These are phyloP conservation scores for Leptarthrus brevirostris DNA, from an alignment of 2,888 invertebrate species.

Conservation along the genomic window DNA sequence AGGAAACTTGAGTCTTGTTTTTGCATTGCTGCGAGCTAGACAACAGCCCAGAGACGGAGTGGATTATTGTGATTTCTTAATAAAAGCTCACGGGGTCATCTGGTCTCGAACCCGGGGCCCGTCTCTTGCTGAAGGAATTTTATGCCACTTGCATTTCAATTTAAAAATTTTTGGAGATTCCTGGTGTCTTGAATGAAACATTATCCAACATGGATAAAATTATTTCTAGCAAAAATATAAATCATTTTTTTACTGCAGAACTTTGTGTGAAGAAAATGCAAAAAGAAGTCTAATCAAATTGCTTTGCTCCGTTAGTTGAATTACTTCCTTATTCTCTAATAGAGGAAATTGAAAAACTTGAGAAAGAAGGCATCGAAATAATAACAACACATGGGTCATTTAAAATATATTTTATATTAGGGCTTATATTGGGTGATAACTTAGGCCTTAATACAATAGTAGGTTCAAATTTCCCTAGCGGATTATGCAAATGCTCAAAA, in stretches of 20 bases:
- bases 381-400: not conserved
- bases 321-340: not conserved
- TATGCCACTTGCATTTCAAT: not conserved
- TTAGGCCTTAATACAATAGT: conserved; percentile 49
- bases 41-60: not conserved
- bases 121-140: not conserved
- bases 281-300: not conserved
- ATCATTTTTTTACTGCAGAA: not conserved
- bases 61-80: no score
- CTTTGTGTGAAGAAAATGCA: not conserved
- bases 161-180: not conserved
- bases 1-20: not conserved
- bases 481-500: conserved; percentile 48
- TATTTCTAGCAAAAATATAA: not conserved
- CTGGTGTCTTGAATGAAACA: not conserved
- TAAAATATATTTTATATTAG: not conserved
- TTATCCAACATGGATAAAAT: not conserved
- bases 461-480: conserved; percentile 46
- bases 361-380: not conserved
- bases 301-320: not conserved
- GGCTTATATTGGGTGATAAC: conserved; percentile 45
- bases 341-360: not conserved
- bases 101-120: not conserved
- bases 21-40: not conserved
- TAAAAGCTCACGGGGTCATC: no score